Base-by-base conservation (phyloP, 2,888 invertebrate species). In the Sipunculus nudus region DNA sequence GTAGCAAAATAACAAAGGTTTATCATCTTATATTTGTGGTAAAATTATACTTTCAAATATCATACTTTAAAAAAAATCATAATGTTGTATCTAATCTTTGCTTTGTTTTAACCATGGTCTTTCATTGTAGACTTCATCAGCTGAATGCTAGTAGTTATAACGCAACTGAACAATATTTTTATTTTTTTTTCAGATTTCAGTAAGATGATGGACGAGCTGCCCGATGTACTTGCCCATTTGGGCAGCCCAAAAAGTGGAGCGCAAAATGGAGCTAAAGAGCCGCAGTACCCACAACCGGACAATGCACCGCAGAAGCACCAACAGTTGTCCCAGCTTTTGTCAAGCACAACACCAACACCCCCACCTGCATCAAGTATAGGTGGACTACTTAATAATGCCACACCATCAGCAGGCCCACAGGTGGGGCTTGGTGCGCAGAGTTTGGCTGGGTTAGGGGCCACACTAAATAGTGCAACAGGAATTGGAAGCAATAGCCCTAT, bases 401-500 rank as follows among this genome's bases (percentile, higher is more conserved):
- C 50, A 41, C n/a, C n/a, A n/a, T n/a, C n/a, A n/a, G n/a, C n/a
- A n/a, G n/a, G n/a, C n/a, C n/a, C n/a, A n/a, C n/a, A n/a, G n/a
- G n/a, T n/a, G n/a, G n/a, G n/a, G n/a, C n/a, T n/a, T n/a, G n/a
- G n/a, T n/a, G n/a, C n/a, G n/a, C n/a, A n/a, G n/a, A n/a, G n/a
- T n/a, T n/a, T n/a, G n/a, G n/a, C 26, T 26, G 19, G 28, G n/a
- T 28, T 46, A 23, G 28, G 47, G 8, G 26, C 47, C 26, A 23
- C 25, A n/a, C 26, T 46, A 23, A 28, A n/a, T 25, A 46, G 56
- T 35, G 70, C 63, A 54, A 62, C 68, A 41, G 69, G 68, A 49
- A 77, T 73, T 64, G 71, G 71, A 47, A 73, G 73, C 13, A 80
- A 79, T 67, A 78, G 76, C 66, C 77, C 75, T 19, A 52, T 76